Percentiles rank a stretch among this genome's conserved stretches.
phyloP scores from a whole-genome alignment of 1,140 invertebrate species.

The Zaprionus tsacasi region DNA sequence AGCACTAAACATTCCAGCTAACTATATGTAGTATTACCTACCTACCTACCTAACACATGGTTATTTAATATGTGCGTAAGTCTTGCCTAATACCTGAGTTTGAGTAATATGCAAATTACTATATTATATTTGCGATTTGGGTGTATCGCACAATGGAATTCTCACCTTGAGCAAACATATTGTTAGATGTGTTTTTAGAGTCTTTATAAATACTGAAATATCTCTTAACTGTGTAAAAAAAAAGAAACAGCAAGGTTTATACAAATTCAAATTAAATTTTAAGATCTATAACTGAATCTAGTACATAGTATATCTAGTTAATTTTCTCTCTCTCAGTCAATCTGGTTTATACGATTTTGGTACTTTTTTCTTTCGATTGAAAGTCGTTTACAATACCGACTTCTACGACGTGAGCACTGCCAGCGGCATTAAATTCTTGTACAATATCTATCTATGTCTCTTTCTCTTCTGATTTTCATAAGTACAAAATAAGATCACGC shows the following conservation, averaged over 20 bases:
- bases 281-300: too few species aligned
- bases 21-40: neutral
- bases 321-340: constrained; percentile 8
- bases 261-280: neutral
- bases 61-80: constrained; percentile 44
- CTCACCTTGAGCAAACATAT: neutral
- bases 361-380: constrained; percentile 14
- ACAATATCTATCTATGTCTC: constrained; percentile 5
- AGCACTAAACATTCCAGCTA: constrained; percentile 24
- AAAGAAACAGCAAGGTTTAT: neutral
- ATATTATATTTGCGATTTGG: neutral
- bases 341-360: constrained; percentile 10
- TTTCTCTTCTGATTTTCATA: constrained; percentile 39
- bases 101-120: constrained; percentile 40
- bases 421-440: constrained; percentile 44
- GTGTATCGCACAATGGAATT: constrained; percentile 13
- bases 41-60: constrained; percentile 7
- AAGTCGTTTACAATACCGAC: constrained; percentile 29
- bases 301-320: neutral
- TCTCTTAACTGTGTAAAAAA: neutral
- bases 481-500: constrained; percentile 31
- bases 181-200: neutral
- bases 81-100: constrained; percentile 25
- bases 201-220: too few species aligned
- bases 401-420: constrained; percentile 26